A percentile compares a stretch with the other conserved stretches of the same genome.
These are phyloP conservation scores for Urophycis tenuis DNA, from an alignment of 2,797 vertebrate genomes.

Conservation along the genomic window DNA sequence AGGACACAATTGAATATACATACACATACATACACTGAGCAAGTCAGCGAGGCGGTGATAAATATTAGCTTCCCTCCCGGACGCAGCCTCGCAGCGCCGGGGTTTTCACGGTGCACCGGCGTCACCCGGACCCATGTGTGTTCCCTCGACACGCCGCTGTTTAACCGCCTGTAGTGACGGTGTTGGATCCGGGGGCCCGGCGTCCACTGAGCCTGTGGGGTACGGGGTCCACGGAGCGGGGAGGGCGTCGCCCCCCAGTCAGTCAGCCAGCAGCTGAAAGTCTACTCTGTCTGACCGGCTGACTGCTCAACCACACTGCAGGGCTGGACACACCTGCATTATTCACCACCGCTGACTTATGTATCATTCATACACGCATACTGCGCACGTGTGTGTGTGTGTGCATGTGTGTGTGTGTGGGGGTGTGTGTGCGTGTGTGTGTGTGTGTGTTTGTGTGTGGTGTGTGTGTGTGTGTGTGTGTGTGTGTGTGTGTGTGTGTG, in stretches of 20 bases:
- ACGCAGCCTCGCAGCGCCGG: neutral
- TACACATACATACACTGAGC: neutral
- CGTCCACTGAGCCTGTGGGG: constrained; percentile 20
- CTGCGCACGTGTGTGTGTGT: constrained; percentile 22
- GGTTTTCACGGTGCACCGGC: neutral
- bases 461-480: constrained; percentile 11
- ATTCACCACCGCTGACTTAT: constrained; percentile 50
- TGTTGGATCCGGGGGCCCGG: too few species aligned
- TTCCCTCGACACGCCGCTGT: neutral
- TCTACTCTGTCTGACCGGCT: constrained; percentile 43
- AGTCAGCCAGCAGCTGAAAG: constrained; percentile 44
- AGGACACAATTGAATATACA: neutral
- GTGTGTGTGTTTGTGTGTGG: constrained; percentile 8
- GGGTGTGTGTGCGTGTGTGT: constrained; percentile 13
- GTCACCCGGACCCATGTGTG: neutral
- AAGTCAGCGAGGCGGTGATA: neutral
- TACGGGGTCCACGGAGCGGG: constrained; percentile 8
- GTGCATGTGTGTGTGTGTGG: constrained; percentile 7
- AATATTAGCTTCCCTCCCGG: neutral
- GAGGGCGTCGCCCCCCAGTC: constrained; percentile 26
- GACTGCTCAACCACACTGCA: constrained; percentile 28
- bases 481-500: constrained; percentile 10
- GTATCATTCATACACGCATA: constrained; percentile 52
- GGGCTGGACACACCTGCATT: constrained; percentile 50
- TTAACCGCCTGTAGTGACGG: neutral